Evolutionary conservation across 2,797 vertebrate genomes (phyloP).

Genomic region (Gallirallus australis): DNA sequence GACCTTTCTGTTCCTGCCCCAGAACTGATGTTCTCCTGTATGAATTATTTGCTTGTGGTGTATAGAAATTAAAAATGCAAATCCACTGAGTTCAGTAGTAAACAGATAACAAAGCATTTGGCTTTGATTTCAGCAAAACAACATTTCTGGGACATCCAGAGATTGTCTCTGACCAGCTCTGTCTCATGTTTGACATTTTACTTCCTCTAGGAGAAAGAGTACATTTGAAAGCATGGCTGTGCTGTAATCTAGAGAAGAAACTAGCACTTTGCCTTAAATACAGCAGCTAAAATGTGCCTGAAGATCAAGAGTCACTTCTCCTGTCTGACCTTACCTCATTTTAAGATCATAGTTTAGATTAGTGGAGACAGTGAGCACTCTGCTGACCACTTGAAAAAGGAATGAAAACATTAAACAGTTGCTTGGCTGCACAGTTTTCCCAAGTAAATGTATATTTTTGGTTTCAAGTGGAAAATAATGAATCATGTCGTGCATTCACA

Average conservation of each 20-base stretch:
- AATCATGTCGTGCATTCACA: background rate
- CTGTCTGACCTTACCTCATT: background rate
- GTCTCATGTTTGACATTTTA: background rate
- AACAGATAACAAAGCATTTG: background rate
- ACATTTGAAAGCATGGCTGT: background rate
- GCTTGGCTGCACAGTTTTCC: background rate
- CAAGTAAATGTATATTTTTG: background rate
- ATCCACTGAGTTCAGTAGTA: background rate
- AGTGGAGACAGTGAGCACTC: background rate
- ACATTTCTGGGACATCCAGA: background rate
- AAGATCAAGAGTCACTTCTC: background rate
- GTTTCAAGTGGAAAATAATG: background rate
- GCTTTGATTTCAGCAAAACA: background rate
- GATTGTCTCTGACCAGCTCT: background rate
- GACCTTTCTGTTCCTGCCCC: background rate
- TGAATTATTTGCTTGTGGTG: background rate
- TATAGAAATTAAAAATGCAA: background rate
- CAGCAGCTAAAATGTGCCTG: background rate
- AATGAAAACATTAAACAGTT: background rate
- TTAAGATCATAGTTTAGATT: background rate
- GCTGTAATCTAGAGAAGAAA: background rate
- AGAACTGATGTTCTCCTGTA: background rate
- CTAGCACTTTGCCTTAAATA: background rate
- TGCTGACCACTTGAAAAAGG: background rate
- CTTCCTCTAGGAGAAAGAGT: background rate